Evolutionary conservation across 2,797 vertebrate species (phyloP), one percentile per base, ranked within the genome.

Genomic region (Eospalax fontanierii): DNA sequence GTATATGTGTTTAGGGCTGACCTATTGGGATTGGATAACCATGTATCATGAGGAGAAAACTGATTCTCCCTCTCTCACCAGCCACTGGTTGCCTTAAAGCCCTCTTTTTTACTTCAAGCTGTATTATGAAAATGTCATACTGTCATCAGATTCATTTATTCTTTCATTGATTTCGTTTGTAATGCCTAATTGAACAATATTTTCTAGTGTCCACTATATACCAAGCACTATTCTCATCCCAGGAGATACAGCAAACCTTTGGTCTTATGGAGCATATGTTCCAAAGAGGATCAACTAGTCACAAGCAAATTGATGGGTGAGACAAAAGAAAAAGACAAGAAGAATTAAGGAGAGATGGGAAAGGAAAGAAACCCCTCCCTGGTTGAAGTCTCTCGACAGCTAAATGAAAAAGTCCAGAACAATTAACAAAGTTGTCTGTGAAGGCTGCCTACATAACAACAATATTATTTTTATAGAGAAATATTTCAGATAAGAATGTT

Each of bases 61-160:
- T 54, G 50, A 54, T 54, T 54, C 46, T 46, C 46, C 46, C 46
- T 46, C 11, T 46, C 46, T 54, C 14, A 54, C 8, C 50, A 54
- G 50, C 50, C 50, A 63, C 61, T 63, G 19, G 24, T 21, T 21
- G 24, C 61, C 61, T 63, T 61, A 68, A 80, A 63, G 38, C 2
- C 30, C 7, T 57, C 16, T 63, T 85, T 89, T 92, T 46, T 2
- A 46, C 40, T 92, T 89, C 66, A n/a, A 15, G 66, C 30, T 59
- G 35, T 19, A 83, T 93, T 65, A 82, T 78, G 35, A 79, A 46
- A 88, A 57, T 73, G 12, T 40, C 78, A 66, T 88, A 57, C 66
- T 50, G 73, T 16, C 38, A 40, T 38, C 15, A 38, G 73, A 87
- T 78, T 87, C 71, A 86, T 76, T 63, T 94, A 30, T 88, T 87